Evolutionary conservation across 2,888 invertebrate species (phyloP), one percentile per base, ranked within the genome.

Genomic region (Cataglyphis livida): DNA sequence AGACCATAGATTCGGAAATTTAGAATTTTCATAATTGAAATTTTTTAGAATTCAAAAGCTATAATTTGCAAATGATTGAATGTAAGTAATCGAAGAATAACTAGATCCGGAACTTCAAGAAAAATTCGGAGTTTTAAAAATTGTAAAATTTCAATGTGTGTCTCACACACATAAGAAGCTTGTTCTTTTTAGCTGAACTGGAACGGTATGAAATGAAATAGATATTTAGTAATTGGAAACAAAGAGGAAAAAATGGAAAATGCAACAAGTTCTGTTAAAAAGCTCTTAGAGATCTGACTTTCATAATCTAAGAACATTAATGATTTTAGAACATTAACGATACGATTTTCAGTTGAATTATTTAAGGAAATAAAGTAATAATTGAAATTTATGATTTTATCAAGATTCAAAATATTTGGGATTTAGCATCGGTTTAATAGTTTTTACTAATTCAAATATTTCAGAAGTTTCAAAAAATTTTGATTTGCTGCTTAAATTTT

Each of bases 391-490:
- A 78, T 54, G n/a, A 70, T 21, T 70, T 59, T 70, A 12, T 18
- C 71, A 78, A 32, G 32, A 48, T 70, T 70, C 21, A 70, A 70
- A 59, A 51, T 76, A 66, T 41, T n/a, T 12, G n/a, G 54, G 28
- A 51, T 76, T 25, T 65, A 76, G 35, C n/a, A 15, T 44, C 0
- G 18, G 48, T 76, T 75, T 65, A 76, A 25, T 66, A 54, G 65
- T 38, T 51, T 75, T 7, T 66, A 76, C 65, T 75, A 65, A 35
- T 66, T 76, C 48, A 76, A 76, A 25, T 15, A 41, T 73, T 73
- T 25, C 32, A 44, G 48, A 48, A 15, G 15, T 65, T n/a, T 9
- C 3, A 6, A n/a, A 44, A 35, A 51, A 35, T 51, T 35, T 75
- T 65, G 38, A 35, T 76, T 64, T 51, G 0, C 10, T 10, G 41